Base-by-base conservation (phyloP, 1,140 invertebrate genomes). In the Cataglyphis hispanica region DNA sequence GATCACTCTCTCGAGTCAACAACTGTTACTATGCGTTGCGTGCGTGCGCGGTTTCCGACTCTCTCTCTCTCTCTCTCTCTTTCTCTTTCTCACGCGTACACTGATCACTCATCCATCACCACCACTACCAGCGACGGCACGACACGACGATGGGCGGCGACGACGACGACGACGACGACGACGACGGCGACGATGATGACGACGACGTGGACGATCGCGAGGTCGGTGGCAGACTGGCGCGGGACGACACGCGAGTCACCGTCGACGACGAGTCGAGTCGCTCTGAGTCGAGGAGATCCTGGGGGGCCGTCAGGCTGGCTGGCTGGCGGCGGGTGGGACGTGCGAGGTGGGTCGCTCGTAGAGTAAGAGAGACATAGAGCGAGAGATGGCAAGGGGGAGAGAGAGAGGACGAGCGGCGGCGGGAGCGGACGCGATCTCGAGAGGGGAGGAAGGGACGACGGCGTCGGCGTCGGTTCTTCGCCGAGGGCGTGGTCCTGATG, bases 401-500 rank as follows among this genome's bases (percentile, higher is more conserved):
- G 84, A 37, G 88, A 67, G 40, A 53, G 77, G 16, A 46, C 58
- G 40, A 64, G 63, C 60, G 70, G 58, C 60, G 66, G 27, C 75
- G 87, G 56, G 75, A 78, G 70, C 75, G 78, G 50, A 78, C 22
- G 74, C 22, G 74, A 50, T 19, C 27, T 61, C 70, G n/a, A 77
- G 84, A 67, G 74, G 75, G 75, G 81, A 63, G 81, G 63, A 67
- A 67, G 84, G 50, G 84, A 80, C 81, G 86, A 53, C 87, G 76
- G 78, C 86, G 88, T 84, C 86, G 87, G 53, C 90, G 83, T 80
- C 89, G 90, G 87, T 91, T 93, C 89, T 92, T 89, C 83, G 88
- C 50, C 89, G 91, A 93, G 92, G 93, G 93, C 93, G 93, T 94
- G 93, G 93, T 89, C 91, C 91, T 87, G 88, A 81, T 70, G 80